Base-by-base conservation (phyloP, 2,113 vertebrate species). In the Scomber scombrus region DNA sequence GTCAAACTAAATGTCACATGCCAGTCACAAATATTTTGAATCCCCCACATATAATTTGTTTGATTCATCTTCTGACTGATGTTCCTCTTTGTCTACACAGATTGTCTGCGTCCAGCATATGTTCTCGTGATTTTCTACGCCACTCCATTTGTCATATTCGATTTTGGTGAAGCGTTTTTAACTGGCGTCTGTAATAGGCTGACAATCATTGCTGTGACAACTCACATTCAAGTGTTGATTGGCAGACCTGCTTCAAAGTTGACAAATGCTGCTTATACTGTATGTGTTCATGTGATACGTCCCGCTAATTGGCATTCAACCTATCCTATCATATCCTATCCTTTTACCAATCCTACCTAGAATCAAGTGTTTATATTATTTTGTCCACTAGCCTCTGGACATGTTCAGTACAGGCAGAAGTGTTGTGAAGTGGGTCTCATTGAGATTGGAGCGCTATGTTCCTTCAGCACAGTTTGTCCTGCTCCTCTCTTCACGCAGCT, bases 401-500 rank as follows among this genome's bases (percentile, higher is more conserved):
- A 54, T 70, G 46, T 71, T 72, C 21, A 19, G 49, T 57, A 60
- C 43, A 11, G 13, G 60, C 43, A 66, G 26, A 63, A 71, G 75
- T 76, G 68, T 50, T 51, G 51, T 71, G 4, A 79, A 75, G 47
- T 78, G 84, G 54, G 45, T 70, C 64, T 77, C 11, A 18, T 26
- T 71, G 26, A 79, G 58, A 26, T 56, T 1, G 14, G 75, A 75
- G 26, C 13, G 16, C 3, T 4, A 57, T 75, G 56, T 73, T 80
- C 85, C 31, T 64, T 62, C 34, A 45, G 47, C 62, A 50, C 62
- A 21, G 61, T 31, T 72, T 54, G 57, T 21, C 77, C 60, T 52
- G 19, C 73, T 72, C 65, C 26, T 71, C 64, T 67, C 45, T 63
- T 81, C 73, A 76, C 52, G 4, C 40, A 19, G 64, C 81, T 72